Evolutionary conservation across 2,113 vertebrate genomes (phyloP).

Genomic region (Oncorhynchus mykiss): DNA sequence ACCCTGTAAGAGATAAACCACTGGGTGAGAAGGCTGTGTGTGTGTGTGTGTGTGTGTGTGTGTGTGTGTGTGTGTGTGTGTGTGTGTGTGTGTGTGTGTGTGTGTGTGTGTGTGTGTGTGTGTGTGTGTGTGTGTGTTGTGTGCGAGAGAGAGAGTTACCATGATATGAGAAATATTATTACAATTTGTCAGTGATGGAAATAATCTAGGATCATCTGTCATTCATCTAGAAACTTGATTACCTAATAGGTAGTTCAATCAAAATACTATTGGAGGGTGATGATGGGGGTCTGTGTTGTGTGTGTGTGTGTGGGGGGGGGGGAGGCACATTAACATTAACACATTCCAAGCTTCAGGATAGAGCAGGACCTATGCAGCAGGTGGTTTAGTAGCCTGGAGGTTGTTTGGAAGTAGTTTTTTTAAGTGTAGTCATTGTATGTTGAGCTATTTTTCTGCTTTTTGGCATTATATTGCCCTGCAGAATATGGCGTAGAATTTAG

Average conservation of each 20-base stretch:
- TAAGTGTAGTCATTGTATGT: not conserved
- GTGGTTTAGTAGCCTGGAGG: not conserved
- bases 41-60: not conserved
- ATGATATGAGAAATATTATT: not conserved
- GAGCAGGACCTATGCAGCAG: not conserved
- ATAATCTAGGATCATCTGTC: not conserved
- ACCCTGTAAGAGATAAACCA: conserved; percentile 75
- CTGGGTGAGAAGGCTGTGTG: not conserved
- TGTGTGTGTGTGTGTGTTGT: not conserved
- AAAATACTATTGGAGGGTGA: not conserved
- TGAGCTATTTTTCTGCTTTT: not conserved
- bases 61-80: not conserved
- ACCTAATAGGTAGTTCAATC: not conserved
- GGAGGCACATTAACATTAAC: not conserved
- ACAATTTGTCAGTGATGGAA: not conserved
- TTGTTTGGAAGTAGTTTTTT: not conserved
- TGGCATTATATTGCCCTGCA: not conserved
- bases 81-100: not conserved
- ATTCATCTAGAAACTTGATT: not conserved
- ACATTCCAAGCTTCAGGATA: not conserved
- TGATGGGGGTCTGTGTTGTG: not conserved
- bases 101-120: conserved; percentile 1
- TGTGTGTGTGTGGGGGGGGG: not conserved
- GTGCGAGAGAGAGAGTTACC: not conserved
- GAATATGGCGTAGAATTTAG: not conserved